Conservation (phyloP, 1,140 invertebrate species). For the Lutraria rhynchaena region DNA sequence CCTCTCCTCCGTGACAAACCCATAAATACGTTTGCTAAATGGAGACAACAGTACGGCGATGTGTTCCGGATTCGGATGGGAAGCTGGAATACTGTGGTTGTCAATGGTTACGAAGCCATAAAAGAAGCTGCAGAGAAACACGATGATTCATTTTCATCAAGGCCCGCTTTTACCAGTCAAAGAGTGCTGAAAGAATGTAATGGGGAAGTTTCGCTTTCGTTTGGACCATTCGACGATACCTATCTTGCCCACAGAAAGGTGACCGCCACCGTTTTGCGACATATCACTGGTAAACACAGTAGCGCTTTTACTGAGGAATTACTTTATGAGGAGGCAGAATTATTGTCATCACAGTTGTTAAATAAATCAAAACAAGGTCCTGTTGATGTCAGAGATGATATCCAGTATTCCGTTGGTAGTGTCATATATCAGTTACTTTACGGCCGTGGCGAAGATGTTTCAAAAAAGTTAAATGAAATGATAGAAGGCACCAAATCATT, state of each 20-base stretch:
- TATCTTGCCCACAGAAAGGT: constrained; percentile 8
- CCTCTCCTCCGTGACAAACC: constrained; percentile 22
- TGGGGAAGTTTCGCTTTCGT: not conserved
- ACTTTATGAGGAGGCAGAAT: not conserved
- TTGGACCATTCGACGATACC: constrained; percentile 4
- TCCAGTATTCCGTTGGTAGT: constrained; percentile 8
- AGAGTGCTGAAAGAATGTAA: not conserved
- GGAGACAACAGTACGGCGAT: constrained; percentile 45
- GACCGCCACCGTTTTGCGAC: not conserved
- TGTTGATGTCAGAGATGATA: not conserved
- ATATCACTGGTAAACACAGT: not conserved
- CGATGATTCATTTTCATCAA: constrained; percentile 15
- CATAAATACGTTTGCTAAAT: not conserved
- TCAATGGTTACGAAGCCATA: constrained; percentile 17
- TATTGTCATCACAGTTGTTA: not conserved
- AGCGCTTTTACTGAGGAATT: not conserved
- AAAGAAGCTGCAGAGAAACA: not conserved
- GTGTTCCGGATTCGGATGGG: constrained; percentile 48
- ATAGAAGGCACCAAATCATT: constrained; percentile 1
- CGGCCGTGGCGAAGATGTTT: not conserved
- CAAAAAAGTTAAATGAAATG: not conserved
- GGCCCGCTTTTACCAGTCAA: not conserved
- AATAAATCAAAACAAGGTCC: not conserved
- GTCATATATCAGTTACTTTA: not conserved
- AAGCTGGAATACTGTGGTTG: constrained; percentile 40